Conservation (phyloP, 2,888 invertebrate species). For the Melanargia galathea region DNA sequence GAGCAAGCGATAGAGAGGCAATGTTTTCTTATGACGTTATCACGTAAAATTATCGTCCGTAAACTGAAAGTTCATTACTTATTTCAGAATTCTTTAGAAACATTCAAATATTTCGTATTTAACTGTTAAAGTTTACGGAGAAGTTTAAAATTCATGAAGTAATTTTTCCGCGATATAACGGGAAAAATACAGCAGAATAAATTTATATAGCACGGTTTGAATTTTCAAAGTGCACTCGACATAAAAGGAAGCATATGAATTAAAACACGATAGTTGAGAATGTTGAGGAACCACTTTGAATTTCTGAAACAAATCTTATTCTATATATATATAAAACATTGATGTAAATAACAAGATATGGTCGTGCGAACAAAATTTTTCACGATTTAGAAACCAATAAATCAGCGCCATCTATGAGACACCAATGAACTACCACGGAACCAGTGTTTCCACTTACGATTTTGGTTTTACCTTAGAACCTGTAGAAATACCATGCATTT, state of each 20-base stretch:
- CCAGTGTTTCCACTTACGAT: too few species aligned
- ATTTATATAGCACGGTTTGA: conserved; percentile 33
- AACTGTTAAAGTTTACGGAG: conserved; percentile 27
- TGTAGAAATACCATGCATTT: too few species aligned
- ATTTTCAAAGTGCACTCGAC: conserved; percentile 35
- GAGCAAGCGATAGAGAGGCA: too few species aligned
- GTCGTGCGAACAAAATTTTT: too few species aligned
- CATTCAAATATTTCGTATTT: conserved; percentile 24
- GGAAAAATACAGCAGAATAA: conserved; percentile 34
- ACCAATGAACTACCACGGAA: too few species aligned
- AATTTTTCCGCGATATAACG: conserved; percentile 38
- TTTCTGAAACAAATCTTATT: neutral
- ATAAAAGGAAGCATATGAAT: conserved; percentile 27
- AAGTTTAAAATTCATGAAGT: conserved; percentile 38
- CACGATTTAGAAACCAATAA: too few species aligned
- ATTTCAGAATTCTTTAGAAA: conserved; percentile 4
- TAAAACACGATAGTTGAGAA: conserved; percentile 13
- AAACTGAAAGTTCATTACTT: neutral
- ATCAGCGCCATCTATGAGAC: too few species aligned
- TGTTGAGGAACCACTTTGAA: neutral
- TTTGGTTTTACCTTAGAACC: too few species aligned
- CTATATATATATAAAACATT: too few species aligned
- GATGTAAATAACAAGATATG: too few species aligned
- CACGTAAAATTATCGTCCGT: conserved; percentile 6
- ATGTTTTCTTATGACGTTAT: too few species aligned